Conservation (phyloP, 2,113 vertebrate species). For the Sciurus niger region DNA sequence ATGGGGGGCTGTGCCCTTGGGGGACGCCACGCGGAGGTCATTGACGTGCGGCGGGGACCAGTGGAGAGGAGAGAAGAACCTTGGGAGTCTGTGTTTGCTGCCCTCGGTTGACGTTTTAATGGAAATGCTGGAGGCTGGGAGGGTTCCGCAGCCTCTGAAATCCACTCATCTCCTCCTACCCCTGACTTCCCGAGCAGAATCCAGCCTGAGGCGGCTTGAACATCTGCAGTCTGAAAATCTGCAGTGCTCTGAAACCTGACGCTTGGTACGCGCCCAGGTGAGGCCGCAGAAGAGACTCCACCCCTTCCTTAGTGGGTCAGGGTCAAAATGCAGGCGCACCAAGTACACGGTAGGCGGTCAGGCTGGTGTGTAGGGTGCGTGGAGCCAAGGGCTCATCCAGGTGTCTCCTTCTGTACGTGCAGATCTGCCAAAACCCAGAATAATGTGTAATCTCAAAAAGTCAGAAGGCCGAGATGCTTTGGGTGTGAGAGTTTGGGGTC, state of each 20-base stretch:
- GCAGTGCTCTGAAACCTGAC: neutral
- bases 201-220: neutral
- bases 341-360: neutral
- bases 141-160: neutral
- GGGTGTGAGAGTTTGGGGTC: no score
- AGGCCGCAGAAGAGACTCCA: neutral
- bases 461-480: neutral
- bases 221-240: neutral
- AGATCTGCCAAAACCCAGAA: neutral
- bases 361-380: neutral
- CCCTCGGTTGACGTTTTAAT: constrained; percentile 82
- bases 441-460: neutral
- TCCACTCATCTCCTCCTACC: neutral
- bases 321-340: neutral
- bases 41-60: neutral
- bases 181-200: neutral
- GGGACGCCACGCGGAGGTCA: neutral
- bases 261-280: neutral
- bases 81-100: constrained; percentile 77
- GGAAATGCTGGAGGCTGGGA: constrained; percentile 69
- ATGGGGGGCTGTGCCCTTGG: neutral
- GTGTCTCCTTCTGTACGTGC: neutral
- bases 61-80: constrained; percentile 77
- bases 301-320: neutral
- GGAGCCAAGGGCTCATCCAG: neutral